Base-by-base conservation (phyloP, 2,113 vertebrate genomes). In the Zootoca vivipara region DNA sequence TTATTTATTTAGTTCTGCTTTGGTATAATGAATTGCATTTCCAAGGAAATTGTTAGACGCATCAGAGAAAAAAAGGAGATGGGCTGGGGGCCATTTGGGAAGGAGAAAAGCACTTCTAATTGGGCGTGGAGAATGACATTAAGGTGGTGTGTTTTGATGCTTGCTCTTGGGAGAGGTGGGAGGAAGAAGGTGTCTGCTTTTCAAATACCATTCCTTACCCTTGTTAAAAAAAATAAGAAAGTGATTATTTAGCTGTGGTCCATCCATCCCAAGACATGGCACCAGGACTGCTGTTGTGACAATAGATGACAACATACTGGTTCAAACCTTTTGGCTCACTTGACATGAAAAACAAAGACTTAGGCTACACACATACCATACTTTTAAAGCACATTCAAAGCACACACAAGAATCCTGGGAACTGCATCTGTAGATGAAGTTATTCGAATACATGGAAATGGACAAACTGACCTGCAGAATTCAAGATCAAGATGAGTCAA, bases 1-100 rank as follows among this genome's bases (percentile, higher is more conserved):
- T 96, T 38, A 96, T 96, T 95, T 90, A 94, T 95, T 95, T 95
- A 93, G 94, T 93, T 96, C 95, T 94, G 94, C 95, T 95, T 91
- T 93, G 86, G 88, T 90, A 85, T 95, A 92, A 96, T 93, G 94
- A 96, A 93, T 93, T 93, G 74, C 87, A 83, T 95, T 95, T 94
- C 94, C 92, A 92, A 95, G 94, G 92, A 94, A 93, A 89, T 58
- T 87, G 94, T 85, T 92, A 89, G 93, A 91, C 75, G 8, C 87
- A 87, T 88, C 42, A 40, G 89, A 89, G 74, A 82, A 74, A 85
- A 85, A 91, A 64, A 82, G 92, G 90, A 84, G 89, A 92, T 4
- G 4, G 75, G 62, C 24, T 20, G 0, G 70, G 78, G 70, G 30
- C 12, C 2, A 40, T 79, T 40, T 26, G 90, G 83, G 90, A 85